phyloP scores from a whole-genome alignment of 2,888 invertebrate species.

The Amorpha juglandis region DNA sequence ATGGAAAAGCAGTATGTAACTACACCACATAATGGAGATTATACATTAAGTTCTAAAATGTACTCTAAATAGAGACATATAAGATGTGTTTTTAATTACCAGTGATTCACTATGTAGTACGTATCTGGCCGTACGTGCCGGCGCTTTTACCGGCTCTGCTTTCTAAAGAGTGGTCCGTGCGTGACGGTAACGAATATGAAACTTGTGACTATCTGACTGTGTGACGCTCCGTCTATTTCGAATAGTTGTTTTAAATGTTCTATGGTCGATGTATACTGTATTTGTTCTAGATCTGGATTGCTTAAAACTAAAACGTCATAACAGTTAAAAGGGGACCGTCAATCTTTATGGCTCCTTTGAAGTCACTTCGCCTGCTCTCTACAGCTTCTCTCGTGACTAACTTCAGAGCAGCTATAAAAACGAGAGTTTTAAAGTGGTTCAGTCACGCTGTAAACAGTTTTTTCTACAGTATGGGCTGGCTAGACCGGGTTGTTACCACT shows the following conservation, averaged over 20 bases:
- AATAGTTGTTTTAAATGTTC: neutral
- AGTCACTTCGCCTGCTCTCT: too few relatives aligned
- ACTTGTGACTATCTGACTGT: conserved; percentile 17
- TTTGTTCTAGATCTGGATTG: neutral
- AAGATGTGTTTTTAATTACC: neutral
- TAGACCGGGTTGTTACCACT: too few relatives aligned
- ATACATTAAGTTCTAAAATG: neutral
- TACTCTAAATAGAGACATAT: neutral
- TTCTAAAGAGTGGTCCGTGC: conserved; percentile 22
- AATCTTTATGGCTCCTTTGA: too few relatives aligned
- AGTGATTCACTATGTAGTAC: neutral
- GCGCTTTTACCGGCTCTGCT: conserved; percentile 19
- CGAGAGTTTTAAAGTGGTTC: too few relatives aligned
- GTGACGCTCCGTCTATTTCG: neutral
- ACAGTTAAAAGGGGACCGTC: too few relatives aligned
- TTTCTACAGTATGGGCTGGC: too few relatives aligned
- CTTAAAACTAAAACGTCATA: too few relatives aligned
- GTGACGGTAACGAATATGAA: conserved; percentile 21
- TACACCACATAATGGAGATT: neutral
- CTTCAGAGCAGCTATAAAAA: too few relatives aligned
- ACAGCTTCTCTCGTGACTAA: too few relatives aligned
- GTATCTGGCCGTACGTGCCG: conserved; percentile 8
- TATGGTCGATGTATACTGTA: neutral
- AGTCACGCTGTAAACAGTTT: too few relatives aligned
- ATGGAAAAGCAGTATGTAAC: neutral